These are phyloP conservation scores for Daktulosphaira vitifoliae DNA, from an alignment of 1,140 invertebrate species.

Conservation along the genomic window DNA sequence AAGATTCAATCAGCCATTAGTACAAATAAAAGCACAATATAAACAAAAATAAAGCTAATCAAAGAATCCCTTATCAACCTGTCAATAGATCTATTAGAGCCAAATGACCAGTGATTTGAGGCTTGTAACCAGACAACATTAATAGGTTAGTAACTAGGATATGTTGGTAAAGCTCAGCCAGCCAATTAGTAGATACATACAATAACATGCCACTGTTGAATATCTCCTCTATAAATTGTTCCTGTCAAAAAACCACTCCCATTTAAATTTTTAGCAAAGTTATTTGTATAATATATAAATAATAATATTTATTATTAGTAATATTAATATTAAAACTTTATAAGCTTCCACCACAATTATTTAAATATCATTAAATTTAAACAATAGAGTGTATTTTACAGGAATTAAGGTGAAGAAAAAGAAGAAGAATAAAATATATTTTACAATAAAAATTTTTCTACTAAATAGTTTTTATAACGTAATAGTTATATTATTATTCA, in stretches of 20 bases:
- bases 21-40: no score
- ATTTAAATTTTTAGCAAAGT: no score
- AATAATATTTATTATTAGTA: background rate
- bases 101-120: slow-evolving; percentile 49
- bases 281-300: background rate
- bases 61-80: slow-evolving; percentile 47
- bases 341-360: no score
- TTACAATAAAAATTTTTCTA: no score
- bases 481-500: no score
- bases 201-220: slow-evolving; percentile 82
- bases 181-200: slow-evolving; percentile 83
- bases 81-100: slow-evolving; percentile 67
- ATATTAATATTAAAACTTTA: background rate
- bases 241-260: slow-evolving; percentile 46
- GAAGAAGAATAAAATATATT: no score
- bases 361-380: no score
- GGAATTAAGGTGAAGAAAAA: no score
- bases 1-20: no score
- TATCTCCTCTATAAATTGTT: slow-evolving; percentile 83
- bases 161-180: slow-evolving; percentile 81
- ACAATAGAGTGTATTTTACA: no score
- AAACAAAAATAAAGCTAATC: slow-evolving; percentile 10
- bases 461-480: no score
- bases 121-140: slow-evolving; percentile 56
- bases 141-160: slow-evolving; percentile 68